Evolutionary conservation across 2,888 invertebrate genomes (phyloP).

Genomic region (Tyria jacobaeae): DNA sequence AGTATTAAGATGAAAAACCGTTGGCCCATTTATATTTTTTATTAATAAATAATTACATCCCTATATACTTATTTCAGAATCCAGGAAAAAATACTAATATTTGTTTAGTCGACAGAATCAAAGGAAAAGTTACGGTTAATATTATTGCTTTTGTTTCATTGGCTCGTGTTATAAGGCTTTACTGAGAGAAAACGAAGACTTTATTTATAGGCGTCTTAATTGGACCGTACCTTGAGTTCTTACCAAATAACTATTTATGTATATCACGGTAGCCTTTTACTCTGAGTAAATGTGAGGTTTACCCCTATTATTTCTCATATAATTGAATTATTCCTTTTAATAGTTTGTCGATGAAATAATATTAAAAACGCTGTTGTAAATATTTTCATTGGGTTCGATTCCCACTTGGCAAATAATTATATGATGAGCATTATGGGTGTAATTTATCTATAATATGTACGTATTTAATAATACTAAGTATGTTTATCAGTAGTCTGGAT

Average conservation of each 20-base stretch:
- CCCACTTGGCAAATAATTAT: too few species aligned
- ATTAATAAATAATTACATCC: neutral
- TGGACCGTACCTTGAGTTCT: neutral
- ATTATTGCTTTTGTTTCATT: slow-evolving; percentile 22
- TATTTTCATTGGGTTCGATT: too few species aligned
- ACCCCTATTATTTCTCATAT: too few species aligned
- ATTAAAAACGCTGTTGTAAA: neutral
- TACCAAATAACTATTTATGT: neutral
- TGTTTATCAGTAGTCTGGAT: too few species aligned
- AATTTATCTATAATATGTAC: too few species aligned
- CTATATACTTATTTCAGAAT: neutral
- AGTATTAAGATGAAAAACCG: neutral
- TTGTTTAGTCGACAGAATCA: neutral
- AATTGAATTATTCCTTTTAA: neutral
- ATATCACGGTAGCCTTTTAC: neutral
- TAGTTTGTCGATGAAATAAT: neutral
- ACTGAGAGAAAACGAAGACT: slow-evolving; percentile 10
- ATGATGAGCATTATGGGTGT: too few species aligned
- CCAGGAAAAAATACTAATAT: neutral
- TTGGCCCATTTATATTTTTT: neutral
- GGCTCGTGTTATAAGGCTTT: slow-evolving; percentile 4
- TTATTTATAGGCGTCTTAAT: slow-evolving; percentile 13
- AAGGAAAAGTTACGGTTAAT: slow-evolving; percentile 14
- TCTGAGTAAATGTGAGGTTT: neutral
- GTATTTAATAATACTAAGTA: too few species aligned